These are phyloP conservation scores for Heliothis virescens DNA, from an alignment of 1,140 invertebrate genomes.

Conservation along the genomic window DNA sequence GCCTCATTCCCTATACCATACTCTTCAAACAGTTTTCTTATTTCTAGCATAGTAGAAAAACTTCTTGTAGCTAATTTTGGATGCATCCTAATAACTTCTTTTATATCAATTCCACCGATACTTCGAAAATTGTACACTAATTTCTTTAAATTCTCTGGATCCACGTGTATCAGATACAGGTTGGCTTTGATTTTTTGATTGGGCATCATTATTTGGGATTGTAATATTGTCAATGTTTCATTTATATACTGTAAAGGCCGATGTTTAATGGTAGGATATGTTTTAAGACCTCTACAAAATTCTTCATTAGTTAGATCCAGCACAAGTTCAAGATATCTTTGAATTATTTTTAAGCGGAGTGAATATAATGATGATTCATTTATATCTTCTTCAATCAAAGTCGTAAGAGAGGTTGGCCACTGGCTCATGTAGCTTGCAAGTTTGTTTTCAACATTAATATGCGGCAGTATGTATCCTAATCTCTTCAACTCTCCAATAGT, in stretches of 20 bases:
- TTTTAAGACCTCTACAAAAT: constrained; percentile 76
- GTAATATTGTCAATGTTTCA: constrained; percentile 81
- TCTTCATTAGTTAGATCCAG: constrained; percentile 81
- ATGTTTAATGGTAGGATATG: constrained; percentile 83
- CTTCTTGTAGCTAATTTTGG: constrained; percentile 83
- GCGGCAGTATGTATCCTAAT: constrained; percentile 57
- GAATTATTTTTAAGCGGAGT: constrained; percentile 75
- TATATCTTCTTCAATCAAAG: constrained; percentile 68
- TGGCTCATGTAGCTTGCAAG: constrained; percentile 76
- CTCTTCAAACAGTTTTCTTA: constrained; percentile 81
- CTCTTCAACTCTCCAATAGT: constrained; percentile 78
- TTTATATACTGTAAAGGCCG: constrained; percentile 82
- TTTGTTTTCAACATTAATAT: constrained; percentile 78
- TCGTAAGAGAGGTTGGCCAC: constrained; percentile 77
- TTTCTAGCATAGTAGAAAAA: constrained; percentile 73
- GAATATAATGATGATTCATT: constrained; percentile 69
- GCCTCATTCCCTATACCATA: constrained; percentile 79
- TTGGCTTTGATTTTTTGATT: constrained; percentile 83
- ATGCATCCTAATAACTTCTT: constrained; percentile 77
- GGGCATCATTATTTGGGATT: constrained; percentile 80
- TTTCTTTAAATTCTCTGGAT: constrained; percentile 81
- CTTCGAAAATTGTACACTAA: constrained; percentile 80
- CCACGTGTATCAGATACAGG: constrained; percentile 81
- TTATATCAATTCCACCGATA: constrained; percentile 80
- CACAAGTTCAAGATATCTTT: constrained; percentile 82